Conservation (phyloP, 1,140 invertebrate genomes). For the Sitodiplosis mosellana region DNA sequence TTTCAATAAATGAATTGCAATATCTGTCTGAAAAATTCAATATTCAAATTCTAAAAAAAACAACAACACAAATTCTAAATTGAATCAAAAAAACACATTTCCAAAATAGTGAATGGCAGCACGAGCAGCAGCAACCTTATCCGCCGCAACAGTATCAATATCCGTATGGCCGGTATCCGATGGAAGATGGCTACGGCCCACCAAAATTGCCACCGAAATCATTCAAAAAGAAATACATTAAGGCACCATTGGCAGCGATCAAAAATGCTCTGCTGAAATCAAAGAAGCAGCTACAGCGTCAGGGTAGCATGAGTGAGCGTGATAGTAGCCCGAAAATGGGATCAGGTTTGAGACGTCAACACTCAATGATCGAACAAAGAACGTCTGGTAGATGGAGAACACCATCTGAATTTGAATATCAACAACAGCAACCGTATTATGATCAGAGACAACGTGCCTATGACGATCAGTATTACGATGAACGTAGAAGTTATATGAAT, state of each 20-base stretch:
- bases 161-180: neutral
- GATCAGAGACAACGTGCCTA: neutral
- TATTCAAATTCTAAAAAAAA: neutral
- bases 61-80: neutral
- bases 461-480: neutral
- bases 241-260: constrained; percentile 18
- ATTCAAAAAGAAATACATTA: constrained; percentile 19
- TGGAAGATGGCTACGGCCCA: neutral
- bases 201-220: constrained; percentile 13
- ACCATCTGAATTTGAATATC: neutral
- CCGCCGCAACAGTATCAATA: neutral
- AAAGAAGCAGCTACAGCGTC: constrained; percentile 17
- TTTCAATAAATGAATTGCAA: too few species aligned
- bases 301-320: constrained; percentile 21
- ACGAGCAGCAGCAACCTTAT: neutral
- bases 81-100: neutral
- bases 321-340: constrained; percentile 11
- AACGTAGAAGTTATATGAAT: neutral
- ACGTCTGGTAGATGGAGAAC: constrained; percentile 7
- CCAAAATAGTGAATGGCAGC: neutral
- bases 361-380: constrained; percentile 22
- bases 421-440: constrained; percentile 2
- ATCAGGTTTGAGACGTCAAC: constrained; percentile 15
- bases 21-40: neutral
- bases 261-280: constrained; percentile 22